These are phyloP conservation scores for Phrynocephalus vlangalii DNA, from an alignment of 2,797 vertebrate genomes.

Conservation along the genomic window DNA sequence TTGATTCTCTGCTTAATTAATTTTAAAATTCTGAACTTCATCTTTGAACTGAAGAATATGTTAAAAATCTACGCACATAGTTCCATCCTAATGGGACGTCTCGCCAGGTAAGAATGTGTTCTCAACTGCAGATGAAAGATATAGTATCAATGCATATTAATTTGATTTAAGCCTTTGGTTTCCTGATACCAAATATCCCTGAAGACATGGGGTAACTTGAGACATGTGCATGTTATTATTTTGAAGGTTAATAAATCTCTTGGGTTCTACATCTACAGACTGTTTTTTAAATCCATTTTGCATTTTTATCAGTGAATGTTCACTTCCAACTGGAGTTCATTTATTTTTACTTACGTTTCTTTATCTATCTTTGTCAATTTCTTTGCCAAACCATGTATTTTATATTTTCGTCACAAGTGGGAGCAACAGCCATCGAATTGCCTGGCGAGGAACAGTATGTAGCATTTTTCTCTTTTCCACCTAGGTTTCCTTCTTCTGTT, in stretches of 20 bases:
- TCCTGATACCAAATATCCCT: not conserved
- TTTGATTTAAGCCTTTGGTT: not conserved
- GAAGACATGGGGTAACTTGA: not conserved
- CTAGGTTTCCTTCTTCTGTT: not conserved
- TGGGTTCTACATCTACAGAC: not conserved
- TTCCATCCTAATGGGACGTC: not conserved
- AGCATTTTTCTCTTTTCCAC: not conserved
- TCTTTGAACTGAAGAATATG: not conserved
- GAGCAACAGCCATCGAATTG: not conserved
- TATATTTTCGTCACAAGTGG: not conserved
- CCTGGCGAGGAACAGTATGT: not conserved
- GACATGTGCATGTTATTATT: not conserved
- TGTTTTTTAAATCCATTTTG: not conserved
- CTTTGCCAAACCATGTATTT: not conserved
- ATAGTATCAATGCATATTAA: not conserved
- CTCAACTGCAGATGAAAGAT: not conserved
- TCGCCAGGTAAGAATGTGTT: not conserved
- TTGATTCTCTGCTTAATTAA: not conserved
- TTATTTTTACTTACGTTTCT: not conserved
- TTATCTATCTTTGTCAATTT: not conserved
- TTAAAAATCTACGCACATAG: not conserved
- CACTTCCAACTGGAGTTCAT: not conserved
- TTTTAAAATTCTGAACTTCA: not conserved
- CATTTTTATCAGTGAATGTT: not conserved
- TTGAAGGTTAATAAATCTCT: not conserved